A percentile compares a stretch with the other conserved stretches of the same genome.
phyloP scores from a whole-genome alignment of 1,140 invertebrate species.

The Lineus longissimus region DNA sequence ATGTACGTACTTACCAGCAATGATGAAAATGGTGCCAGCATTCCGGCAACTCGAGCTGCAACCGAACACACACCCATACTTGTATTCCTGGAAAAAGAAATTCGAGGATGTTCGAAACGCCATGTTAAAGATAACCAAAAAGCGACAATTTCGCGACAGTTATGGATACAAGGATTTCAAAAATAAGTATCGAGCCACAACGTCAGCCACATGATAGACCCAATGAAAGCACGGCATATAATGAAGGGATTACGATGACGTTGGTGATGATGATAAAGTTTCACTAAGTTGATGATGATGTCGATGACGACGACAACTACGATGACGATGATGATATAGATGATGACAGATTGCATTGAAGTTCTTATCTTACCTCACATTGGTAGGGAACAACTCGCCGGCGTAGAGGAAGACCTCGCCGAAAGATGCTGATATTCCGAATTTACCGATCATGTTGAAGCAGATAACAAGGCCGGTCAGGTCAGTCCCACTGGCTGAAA shows the following conservation, averaged over 20 bases:
- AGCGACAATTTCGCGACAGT: too few relatives aligned
- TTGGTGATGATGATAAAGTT: too few relatives aligned
- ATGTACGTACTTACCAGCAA: slow-evolving; percentile 32
- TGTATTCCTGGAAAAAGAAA: slow-evolving; percentile 22
- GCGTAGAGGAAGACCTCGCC: slow-evolving; percentile 13
- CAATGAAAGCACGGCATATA: too few relatives aligned
- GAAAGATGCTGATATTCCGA: slow-evolving; percentile 15
- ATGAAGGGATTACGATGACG: too few relatives aligned
- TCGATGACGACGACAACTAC: too few relatives aligned
- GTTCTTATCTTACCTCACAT: slow-evolving; percentile 14
- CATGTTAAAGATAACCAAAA: slow-evolving; percentile 6
- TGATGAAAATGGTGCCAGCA: slow-evolving; percentile 28
- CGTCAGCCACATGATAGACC: too few relatives aligned
- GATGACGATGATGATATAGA: too few relatives aligned
- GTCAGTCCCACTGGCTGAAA: neutral
- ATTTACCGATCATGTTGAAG: slow-evolving; percentile 16
- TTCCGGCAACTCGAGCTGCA: slow-evolving; percentile 21
- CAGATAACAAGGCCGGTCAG: neutral
- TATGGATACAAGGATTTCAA: too few relatives aligned
- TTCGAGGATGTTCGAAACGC: neutral
- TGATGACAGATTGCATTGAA: too few relatives aligned
- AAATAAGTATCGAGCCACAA: too few relatives aligned
- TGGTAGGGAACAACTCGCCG: slow-evolving; percentile 23
- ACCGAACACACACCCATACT: slow-evolving; percentile 25
- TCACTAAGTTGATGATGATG: too few relatives aligned